These are phyloP conservation scores for Coilia nasus DNA, from an alignment of 2,797 vertebrate species.

Conservation along the genomic window DNA sequence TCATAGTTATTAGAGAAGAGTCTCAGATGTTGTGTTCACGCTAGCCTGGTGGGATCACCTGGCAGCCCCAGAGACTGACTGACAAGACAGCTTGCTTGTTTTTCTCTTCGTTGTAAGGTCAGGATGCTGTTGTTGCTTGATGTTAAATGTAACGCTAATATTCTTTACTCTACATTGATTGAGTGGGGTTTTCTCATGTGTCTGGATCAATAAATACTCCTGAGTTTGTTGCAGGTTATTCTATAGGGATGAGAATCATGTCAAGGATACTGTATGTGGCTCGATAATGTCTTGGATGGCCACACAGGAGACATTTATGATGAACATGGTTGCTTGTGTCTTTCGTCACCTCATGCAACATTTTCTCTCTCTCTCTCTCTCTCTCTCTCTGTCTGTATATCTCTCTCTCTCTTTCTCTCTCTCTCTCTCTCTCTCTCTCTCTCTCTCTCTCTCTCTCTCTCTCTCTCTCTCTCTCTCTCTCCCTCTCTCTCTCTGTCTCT, in stretches of 20 bases:
- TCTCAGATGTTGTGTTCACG: neutral
- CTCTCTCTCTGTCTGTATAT: slow-evolving; percentile 33
- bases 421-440: slow-evolving; percentile 16
- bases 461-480: too few relatives aligned
- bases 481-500: slow-evolving; percentile 32
- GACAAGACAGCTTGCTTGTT: neutral
- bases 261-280: neutral
- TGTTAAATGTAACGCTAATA: neutral
- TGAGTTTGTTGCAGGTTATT: neutral
- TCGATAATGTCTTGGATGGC: slow-evolving; percentile 12
- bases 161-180: neutral
- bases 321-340: slow-evolving; percentile 40
- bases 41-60: neutral
- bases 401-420: slow-evolving; percentile 38
- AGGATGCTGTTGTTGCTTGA: neutral
- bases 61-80: neutral
- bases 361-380: slow-evolving; percentile 39
- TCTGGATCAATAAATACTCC: neutral
- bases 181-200: neutral
- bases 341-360: slow-evolving; percentile 45
- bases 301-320: slow-evolving; percentile 16
- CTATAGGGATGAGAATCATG: neutral
- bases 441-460: slow-evolving; percentile 38
- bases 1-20: neutral
- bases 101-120: neutral